These are phyloP conservation scores for Dicranocentrus wangi DNA, from an alignment of 2,888 invertebrate genomes.

Conservation along the genomic window DNA sequence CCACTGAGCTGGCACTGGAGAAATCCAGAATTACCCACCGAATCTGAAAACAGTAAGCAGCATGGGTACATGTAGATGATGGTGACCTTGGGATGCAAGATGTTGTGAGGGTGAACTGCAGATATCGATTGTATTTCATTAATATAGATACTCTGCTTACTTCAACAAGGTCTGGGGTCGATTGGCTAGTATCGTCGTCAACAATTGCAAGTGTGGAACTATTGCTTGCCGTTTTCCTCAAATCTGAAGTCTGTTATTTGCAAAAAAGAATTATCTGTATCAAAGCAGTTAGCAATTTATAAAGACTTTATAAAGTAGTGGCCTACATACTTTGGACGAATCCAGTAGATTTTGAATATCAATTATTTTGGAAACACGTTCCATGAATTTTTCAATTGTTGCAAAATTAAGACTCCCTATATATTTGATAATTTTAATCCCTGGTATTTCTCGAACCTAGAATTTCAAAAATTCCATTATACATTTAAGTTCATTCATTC, in stretches of 20 bases:
- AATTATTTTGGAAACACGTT: constrained; percentile 35
- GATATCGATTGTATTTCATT: too few species aligned
- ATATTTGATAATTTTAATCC: constrained; percentile 85
- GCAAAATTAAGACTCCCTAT: constrained; percentile 85
- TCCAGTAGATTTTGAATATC: constrained; percentile 6
- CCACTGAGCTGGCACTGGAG: constrained; percentile 54
- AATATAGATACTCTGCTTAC: too few species aligned
- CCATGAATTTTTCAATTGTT: constrained; percentile 77
- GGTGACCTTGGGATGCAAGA: too few species aligned
- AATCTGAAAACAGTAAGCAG: constrained; percentile 36
- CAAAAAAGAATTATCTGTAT: too few species aligned
- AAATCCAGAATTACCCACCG: constrained; percentile 48
- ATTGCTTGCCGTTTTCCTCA: constrained; percentile 21
- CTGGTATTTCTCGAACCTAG: constrained; percentile 82
- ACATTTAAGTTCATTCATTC: too few species aligned
- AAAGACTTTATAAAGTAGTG: background rate
- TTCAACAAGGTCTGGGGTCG: background rate
- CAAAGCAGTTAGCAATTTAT: background rate
- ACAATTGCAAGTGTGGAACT: constrained; percentile 31
- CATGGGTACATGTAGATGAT: too few species aligned
- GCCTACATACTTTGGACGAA: background rate
- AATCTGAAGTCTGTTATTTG: too few species aligned
- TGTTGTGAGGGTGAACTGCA: too few species aligned
- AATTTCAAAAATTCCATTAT: constrained; percentile 67
- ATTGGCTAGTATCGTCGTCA: constrained; percentile 1